Conservation (phyloP, 2,797 vertebrate genomes). For the Phoebastria nigripes region DNA sequence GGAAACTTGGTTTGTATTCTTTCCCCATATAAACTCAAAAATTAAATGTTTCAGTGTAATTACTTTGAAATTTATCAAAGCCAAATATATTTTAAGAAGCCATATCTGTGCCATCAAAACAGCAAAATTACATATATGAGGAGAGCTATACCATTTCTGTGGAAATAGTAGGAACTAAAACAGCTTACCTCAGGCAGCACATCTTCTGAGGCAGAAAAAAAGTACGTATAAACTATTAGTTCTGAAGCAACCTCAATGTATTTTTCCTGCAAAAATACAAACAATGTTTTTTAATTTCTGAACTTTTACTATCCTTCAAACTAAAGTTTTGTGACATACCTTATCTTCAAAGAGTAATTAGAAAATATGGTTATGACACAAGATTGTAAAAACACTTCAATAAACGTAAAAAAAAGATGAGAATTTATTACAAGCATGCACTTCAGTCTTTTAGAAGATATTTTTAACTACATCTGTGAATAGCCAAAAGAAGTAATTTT, state of each 20-base stretch:
- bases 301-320: background rate
- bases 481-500: background rate
- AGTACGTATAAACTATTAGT: constrained; percentile 88
- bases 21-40: background rate
- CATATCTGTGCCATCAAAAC: background rate
- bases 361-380: background rate
- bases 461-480: background rate
- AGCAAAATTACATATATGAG: background rate
- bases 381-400: background rate
- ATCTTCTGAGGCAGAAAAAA: constrained; percentile 88
- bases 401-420: rapidly evolving
- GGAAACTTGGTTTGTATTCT: background rate
- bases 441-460: background rate
- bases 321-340: background rate
- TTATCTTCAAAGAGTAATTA: background rate
- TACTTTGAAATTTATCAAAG: background rate
- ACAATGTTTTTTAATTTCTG: background rate
- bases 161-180: background rate
- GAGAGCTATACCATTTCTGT: background rate
- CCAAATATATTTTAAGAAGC: background rate
- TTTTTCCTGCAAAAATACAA: constrained; percentile 80
- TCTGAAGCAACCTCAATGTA: constrained; percentile 87
- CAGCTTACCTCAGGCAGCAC: constrained; percentile 87
- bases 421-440: background rate
- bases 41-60: background rate